These are phyloP conservation scores for Willisornis vidua DNA, from an alignment of 2,113 vertebrate species.

Conservation along the genomic window DNA sequence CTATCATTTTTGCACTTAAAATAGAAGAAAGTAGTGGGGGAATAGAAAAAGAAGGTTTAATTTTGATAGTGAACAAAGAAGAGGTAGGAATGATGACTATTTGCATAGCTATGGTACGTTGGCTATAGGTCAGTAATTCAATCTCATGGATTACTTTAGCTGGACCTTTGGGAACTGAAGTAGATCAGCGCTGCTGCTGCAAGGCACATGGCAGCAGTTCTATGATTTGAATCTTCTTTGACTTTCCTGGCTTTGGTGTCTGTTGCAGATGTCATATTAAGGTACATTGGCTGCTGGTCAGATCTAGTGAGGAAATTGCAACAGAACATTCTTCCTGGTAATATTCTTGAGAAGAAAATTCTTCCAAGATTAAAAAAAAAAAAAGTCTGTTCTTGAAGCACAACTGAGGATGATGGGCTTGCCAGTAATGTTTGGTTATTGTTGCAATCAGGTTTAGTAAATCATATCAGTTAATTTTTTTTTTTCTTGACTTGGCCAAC, in stretches of 20 bases:
- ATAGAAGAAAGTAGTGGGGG: neutral
- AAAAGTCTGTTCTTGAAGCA: rapidly evolving
- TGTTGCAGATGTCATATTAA: neutral
- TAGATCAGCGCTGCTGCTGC: neutral
- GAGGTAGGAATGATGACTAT: neutral
- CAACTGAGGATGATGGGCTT: neutral
- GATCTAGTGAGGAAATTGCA: neutral
- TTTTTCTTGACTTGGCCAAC: neutral
- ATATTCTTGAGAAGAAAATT: neutral
- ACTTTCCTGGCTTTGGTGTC: neutral
- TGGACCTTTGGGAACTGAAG: neutral
- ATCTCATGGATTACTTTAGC: rapidly evolving
- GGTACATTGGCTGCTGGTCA: neutral
- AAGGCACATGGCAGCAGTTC: neutral
- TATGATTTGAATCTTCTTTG: neutral
- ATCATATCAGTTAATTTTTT: neutral
- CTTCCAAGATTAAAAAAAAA: neutral
- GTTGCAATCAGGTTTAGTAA: neutral
- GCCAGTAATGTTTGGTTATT: neutral
- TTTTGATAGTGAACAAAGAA: neutral
- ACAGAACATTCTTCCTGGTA: neutral
- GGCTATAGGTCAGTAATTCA: neutral
- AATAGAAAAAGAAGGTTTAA: neutral
- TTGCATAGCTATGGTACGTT: neutral
- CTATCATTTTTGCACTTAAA: neutral